Percentiles rank a stretch among this genome's conserved stretches.
Evolutionary conservation across 1,140 invertebrate species (phyloP).

Genomic region (Grapholita molesta): DNA sequence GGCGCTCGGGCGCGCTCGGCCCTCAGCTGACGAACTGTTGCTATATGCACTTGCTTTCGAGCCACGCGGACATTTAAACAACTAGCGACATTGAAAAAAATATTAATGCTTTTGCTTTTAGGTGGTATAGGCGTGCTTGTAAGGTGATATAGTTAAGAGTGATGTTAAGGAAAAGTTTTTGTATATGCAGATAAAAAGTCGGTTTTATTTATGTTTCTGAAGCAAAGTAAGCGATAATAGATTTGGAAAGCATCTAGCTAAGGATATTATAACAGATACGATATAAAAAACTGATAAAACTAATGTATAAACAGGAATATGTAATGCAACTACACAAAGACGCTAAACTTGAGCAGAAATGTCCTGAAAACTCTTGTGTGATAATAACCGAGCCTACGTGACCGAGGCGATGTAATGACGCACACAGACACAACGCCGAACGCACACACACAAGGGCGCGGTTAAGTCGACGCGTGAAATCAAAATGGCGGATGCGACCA

Average conservation of each 20-base stretch:
- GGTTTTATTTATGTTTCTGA: neutral
- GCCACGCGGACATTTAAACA: constrained; percentile 42
- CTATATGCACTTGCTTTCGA: constrained; percentile 56
- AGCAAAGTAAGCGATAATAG: neutral
- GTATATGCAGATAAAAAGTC: too few relatives aligned
- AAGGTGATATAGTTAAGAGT: neutral
- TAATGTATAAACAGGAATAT: neutral
- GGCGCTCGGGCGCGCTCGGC: constrained; percentile 44
- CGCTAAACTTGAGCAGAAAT: constrained; percentile 22
- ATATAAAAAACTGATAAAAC: neutral
- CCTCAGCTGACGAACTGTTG: constrained; percentile 70
- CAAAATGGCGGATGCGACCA: constrained; percentile 42
- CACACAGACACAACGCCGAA: constrained; percentile 42
- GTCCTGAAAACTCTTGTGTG: constrained; percentile 51
- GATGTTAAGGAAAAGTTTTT: neutral
- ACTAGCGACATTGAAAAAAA: neutral
- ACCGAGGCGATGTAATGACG: constrained; percentile 57
- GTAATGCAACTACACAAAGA: constrained; percentile 31
- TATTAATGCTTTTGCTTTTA: neutral
- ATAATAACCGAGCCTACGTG: constrained; percentile 66
- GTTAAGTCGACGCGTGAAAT: constrained; percentile 39
- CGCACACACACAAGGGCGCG: constrained; percentile 51
- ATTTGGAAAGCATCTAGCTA: neutral
- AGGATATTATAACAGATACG: neutral
- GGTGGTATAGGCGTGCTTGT: neutral